These are phyloP conservation scores for Merops nubicus DNA, from an alignment of 2,113 vertebrate genomes.

Conservation along the genomic window DNA sequence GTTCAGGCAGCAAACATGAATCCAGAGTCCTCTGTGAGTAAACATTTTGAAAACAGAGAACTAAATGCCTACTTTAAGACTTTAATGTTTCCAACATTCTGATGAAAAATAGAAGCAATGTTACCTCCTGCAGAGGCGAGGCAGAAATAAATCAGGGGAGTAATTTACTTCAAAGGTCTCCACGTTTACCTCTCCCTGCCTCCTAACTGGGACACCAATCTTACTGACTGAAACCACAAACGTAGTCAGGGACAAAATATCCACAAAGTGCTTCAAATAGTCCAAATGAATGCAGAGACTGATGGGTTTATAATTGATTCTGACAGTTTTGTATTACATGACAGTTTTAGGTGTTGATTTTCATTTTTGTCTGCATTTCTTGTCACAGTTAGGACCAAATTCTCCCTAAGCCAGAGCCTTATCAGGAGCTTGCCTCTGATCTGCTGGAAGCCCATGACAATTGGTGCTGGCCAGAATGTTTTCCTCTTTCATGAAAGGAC, in stretches of 20 bases:
- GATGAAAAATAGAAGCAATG: conserved; percentile 56
- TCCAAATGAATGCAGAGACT: background rate
- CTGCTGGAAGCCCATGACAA: background rate
- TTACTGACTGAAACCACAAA: conserved; percentile 11
- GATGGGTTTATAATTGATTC: conserved; percentile 9
- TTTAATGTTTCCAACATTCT: conserved; percentile 46
- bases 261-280: background rate
- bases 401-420: background rate
- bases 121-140: conserved; percentile 49
- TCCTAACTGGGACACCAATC: conserved; percentile 43
- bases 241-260: background rate
- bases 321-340: background rate
- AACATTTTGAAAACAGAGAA: conserved; percentile 28
- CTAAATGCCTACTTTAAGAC: conserved; percentile 52
- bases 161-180: conserved; percentile 66
- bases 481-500: background rate
- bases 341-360: conserved; percentile 1
- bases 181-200: conserved; percentile 36
- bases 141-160: conserved; percentile 66
- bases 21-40: background rate
- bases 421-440: background rate
- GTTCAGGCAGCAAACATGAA: conserved; percentile 30
- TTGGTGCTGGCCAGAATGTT: background rate
- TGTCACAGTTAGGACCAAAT: background rate
- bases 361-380: conserved; percentile 9